Conservation (phyloP, 2,797 vertebrate genomes). For the Mionectes olivaceus region DNA sequence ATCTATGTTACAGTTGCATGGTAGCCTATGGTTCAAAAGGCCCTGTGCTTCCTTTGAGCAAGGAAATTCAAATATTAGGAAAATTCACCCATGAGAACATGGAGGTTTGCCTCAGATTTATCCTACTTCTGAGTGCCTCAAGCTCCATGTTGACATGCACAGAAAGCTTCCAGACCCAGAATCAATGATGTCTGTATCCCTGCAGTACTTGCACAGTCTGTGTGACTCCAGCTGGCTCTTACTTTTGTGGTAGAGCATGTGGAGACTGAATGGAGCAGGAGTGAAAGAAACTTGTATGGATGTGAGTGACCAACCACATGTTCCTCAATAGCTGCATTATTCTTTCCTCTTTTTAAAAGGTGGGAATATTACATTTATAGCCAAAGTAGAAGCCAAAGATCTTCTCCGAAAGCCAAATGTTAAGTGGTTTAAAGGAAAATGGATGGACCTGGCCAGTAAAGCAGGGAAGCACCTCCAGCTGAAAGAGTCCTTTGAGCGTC, state of each 20-base stretch:
- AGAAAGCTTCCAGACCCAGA: not conserved
- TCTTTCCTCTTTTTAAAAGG: constrained; percentile 79
- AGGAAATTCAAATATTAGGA: not conserved
- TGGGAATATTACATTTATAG: constrained; percentile 90
- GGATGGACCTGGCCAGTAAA: constrained; percentile 99
- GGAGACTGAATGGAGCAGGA: not conserved
- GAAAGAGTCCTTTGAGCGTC: constrained; percentile 94
- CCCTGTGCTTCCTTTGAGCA: not conserved
- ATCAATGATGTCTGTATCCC: not conserved
- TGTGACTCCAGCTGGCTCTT: not conserved
- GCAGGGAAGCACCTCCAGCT: constrained; percentile 97
- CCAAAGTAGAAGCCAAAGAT: constrained; percentile 97
- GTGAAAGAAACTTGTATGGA: not conserved
- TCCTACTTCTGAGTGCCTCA: not conserved
- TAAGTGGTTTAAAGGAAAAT: constrained; percentile 99
- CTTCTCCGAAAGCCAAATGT: constrained; percentile 93
- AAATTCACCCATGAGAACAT: not conserved
- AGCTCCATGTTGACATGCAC: not conserved
- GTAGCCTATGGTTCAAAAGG: not conserved
- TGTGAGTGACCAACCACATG: not conserved
- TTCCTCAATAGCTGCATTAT: not conserved
- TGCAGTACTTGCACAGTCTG: not conserved
- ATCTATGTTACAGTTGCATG: not conserved
- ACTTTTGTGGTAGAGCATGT: not conserved
- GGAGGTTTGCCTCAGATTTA: not conserved